Base-by-base conservation (phyloP, 2,797 vertebrate genomes). In the Silurus lanzhouensis region DNA sequence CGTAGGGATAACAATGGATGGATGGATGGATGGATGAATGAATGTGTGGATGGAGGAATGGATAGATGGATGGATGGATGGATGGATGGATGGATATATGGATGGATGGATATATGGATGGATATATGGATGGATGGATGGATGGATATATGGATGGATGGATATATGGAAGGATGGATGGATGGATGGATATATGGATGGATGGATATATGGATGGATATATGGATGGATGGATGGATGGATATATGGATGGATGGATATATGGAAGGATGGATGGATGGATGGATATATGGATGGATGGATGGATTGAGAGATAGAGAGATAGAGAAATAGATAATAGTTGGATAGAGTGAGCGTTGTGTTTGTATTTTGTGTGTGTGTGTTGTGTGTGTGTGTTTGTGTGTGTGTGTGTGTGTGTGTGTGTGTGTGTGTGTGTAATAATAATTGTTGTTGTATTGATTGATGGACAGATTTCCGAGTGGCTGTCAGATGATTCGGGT, bases 401-500 rank as follows among this genome's bases (percentile, higher is more conserved):
- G 19, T 4, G 31, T 38, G 38, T 38, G 38, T 38, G 3, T 38
- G 38, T 38, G 38, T 38, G 38, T 38, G 38, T 38, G 38, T 38
- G 38, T 38, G 38, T 38, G 38, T 38, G 38, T 38, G 38, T 38
- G 38, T 55, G 72, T 58, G 27, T 4, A 19, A 7, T 57, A 9
- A 17, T 55, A n/a, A 27, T n/a, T 19, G 8, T 17, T 4, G 14
- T 8, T n/a, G 58, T n/a, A 46, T n/a, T 9, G 19, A 19, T 25
- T 61, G 15, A 25, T 44, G 4, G 63, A 15, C 13, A 97, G 98
- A 95, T 99, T 88, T 96, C 98, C 87, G 97, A 98, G 88, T 99
- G 98, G 98, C 95, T 99, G 91, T 98, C 96, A 81, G 94, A 97
- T 91, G 94, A 93, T 81, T 91, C 92, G 12, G 95, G 93, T 79